Percentiles rank a stretch among this genome's conserved stretches.
Evolutionary conservation across 1,140 invertebrate genomes (phyloP).

Genomic region (Drosophila elegans): DNA sequence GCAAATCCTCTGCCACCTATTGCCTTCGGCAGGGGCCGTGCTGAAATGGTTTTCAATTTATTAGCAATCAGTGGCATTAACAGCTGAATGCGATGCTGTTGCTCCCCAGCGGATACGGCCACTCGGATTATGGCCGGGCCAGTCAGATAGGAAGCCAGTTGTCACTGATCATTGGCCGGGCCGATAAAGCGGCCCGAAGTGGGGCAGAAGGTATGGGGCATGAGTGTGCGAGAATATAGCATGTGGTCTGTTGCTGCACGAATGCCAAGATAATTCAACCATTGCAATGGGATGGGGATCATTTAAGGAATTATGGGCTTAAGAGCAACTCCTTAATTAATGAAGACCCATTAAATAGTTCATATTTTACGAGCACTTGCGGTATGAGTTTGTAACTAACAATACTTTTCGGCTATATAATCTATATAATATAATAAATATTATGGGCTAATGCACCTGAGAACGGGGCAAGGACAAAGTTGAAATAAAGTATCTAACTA

Average conservation of each 20-base stretch:
- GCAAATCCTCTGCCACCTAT: conserved; percentile 31
- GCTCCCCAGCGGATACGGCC: conserved; percentile 9
- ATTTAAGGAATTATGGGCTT: not conserved
- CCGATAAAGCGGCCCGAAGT: not conserved
- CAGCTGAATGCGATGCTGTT: conserved; percentile 41
- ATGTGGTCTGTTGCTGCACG: not conserved
- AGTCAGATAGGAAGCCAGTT: conserved; percentile 22
- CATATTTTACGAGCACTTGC: too few species aligned
- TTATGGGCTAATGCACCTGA: too few species aligned
- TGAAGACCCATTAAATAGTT: not conserved
- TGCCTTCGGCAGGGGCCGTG: conserved; percentile 8
- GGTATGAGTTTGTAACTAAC: too few species aligned
- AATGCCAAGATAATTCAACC: not conserved
- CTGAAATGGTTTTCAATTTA: conserved; percentile 67
- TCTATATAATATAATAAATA: too few species aligned
- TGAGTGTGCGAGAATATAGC: not conserved
- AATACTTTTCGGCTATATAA: too few species aligned
- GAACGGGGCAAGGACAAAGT: too few species aligned
- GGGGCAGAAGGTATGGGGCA: not conserved
- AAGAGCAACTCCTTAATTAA: not conserved
- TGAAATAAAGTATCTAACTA: too few species aligned
- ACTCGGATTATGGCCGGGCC: conserved; percentile 13
- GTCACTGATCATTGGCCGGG: conserved; percentile 16
- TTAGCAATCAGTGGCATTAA: conserved; percentile 69
- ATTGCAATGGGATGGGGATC: not conserved